Base-by-base conservation (phyloP, 2,797 vertebrate species). In the Premnoplex brunnescens region DNA sequence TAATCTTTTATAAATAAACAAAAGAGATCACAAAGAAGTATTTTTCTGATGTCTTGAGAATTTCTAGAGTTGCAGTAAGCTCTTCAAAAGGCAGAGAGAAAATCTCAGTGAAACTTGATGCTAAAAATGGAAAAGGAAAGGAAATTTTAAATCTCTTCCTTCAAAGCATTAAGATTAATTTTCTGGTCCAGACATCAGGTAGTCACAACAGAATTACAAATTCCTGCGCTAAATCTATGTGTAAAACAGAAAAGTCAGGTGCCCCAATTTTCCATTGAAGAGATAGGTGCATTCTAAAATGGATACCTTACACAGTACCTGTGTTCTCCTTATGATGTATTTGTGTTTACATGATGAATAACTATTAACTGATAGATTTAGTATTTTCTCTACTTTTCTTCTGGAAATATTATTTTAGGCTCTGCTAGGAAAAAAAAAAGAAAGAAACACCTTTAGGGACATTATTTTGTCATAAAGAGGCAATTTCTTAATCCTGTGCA, bases 1-100 rank as follows among this genome's bases (percentile, higher is more conserved):
- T 34, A 94, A 75, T 89, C 39, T 88, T 95, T 58, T 56, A 87
- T 87, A 95, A 93, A 87, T 66, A 95, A 96, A 95, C 77, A 93
- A 95, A 87, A 85, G 36, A 12, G 10, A 95, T 76, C 62, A 84
- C 69, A 78, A 78, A 80, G 81, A 77, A 56, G 22, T 22, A 22
- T 55, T 96, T 93, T 93, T 92, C 64, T 93, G 41, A 58, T 92
- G 76, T 80, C 46, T 88, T 84, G n/a, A 88, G 68, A 79, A 78
- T 94, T 93, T 63, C 67, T 95, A 64, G 96, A 95, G 68, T 55
- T 85, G 26, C 52, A 63, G 17, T 52, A 89, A 59, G 63, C 59
- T 89, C 63, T 96, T 81, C 83, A 94, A 91, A 88, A 96, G 39
- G 60, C 30, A 96, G 24, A 87, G 37, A 90, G 87, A 94, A 82